Evolutionary conservation across 2,888 invertebrate genomes (phyloP).

Genomic region (Perithous albicinctus): DNA sequence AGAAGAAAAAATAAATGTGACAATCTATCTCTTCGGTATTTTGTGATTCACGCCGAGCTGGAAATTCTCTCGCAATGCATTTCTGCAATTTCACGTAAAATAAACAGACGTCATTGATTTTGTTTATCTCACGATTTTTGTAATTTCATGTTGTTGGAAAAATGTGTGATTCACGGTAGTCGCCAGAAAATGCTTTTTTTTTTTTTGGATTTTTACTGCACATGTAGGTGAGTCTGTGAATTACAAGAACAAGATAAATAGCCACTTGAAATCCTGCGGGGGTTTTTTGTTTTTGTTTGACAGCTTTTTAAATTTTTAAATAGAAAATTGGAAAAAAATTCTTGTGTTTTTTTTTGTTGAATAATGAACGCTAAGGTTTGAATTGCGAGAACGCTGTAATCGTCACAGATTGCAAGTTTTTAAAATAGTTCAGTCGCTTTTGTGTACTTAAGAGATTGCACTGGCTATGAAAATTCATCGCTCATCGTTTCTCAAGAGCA

Average conservation of each 20-base stretch:
- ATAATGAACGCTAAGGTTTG: too few species aligned
- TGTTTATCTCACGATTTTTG: background rate
- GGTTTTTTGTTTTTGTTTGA: background rate
- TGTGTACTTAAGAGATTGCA: too few species aligned
- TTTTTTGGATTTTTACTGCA: background rate
- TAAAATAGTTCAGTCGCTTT: too few species aligned
- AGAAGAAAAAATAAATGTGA: conserved; percentile 13
- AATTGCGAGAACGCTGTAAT: too few species aligned
- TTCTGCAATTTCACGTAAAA: conserved; percentile 14
- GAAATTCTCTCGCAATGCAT: background rate
- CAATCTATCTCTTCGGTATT: conserved; percentile 39
- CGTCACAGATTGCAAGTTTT: too few species aligned
- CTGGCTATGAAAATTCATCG: too few species aligned
- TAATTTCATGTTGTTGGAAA: background rate
- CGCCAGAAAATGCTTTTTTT: background rate
- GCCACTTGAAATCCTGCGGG: background rate
- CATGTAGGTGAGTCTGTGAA: background rate
- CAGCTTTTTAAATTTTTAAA: background rate
- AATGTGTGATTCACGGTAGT: conserved; percentile 8
- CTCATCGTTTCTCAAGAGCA: too few species aligned
- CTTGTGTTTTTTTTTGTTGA: too few species aligned
- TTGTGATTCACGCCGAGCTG: conserved; percentile 21
- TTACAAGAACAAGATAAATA: background rate
- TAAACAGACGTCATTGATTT: conserved; percentile 13
- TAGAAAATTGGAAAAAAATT: too few species aligned